Base-by-base conservation (phyloP, 2,888 invertebrate species). In the Lordiphosa fenestrarum region DNA sequence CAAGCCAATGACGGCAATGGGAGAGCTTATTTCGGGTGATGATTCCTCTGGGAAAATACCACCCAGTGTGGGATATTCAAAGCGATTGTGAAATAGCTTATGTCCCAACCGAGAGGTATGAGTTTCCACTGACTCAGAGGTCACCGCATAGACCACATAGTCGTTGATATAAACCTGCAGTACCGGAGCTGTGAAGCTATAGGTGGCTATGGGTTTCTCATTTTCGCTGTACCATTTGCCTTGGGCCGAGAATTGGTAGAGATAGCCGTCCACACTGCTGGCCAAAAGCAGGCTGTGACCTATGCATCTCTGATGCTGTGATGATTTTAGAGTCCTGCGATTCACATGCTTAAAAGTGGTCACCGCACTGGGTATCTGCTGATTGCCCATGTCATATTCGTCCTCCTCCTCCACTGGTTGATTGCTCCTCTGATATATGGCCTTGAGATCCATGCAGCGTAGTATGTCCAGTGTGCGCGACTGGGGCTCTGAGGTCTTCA, bases 81-180 rank as follows among this genome's bases (percentile, higher is more conserved):
- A 89, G 10, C 88, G 87, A 72, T 88, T 89, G 35, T 91, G 90
- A 50, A 92, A 91, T 1, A 93, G 85, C 63, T 92, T 91, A 76
- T 94, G 93, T 0, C 93, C 92, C 50, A 93, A 91, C 42, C 93
- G 90, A 19, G 92, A 90, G 0, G 95, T 95, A 80, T 95, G 95
- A 0, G 94, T 93, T 88, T 95, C 95, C 39, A 95, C 90, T 0
- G 95, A 95, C 55, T 93, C 93, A 63, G 93, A 93, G 0, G 95
- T 95, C 13, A 95, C 88, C 0, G 94, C 94, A 85, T 95, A 94
- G n/a, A 94, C 86, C 46, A 93, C 91, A 62, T 92, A 92, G 70
- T 93, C 91, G 76, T 94, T 94, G 63, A 94, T 90, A 30, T 92
- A 91, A 33, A 94, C 91, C 77, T 92, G 91, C 64, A 92, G 90